Conservation (phyloP, 2,797 vertebrate species). For the Brachyalestes nurse region DNA sequence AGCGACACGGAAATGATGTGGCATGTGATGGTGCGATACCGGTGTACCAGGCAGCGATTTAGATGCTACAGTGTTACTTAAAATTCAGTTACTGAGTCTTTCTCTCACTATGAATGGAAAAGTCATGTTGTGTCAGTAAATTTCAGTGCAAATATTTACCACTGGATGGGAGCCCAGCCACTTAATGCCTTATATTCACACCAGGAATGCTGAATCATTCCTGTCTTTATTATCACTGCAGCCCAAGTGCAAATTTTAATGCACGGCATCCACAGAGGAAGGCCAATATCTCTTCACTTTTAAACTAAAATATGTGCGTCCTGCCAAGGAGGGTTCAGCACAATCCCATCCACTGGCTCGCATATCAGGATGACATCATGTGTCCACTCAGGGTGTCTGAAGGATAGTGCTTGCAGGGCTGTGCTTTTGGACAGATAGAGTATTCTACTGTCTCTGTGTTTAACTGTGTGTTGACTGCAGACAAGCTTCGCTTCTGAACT, state of each 20-base stretch:
- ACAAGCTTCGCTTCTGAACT: background rate
- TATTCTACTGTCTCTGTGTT: conserved; percentile 20
- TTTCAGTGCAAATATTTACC: conserved; percentile 12
- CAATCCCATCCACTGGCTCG: background rate
- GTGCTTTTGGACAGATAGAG: conserved; percentile 11
- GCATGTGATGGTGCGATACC: background rate
- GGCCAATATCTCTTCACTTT: background rate
- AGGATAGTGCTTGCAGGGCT: background rate
- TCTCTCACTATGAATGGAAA: background rate
- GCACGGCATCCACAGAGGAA: background rate
- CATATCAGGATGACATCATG: background rate
- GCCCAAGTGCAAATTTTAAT: background rate
- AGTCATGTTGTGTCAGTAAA: background rate
- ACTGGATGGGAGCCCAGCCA: background rate
- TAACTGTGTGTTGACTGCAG: conserved; percentile 16
- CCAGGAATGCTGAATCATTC: conserved; percentile 6
- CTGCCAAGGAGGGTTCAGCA: background rate
- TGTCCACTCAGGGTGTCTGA: background rate
- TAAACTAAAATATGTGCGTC: background rate
- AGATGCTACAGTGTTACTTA: background rate
- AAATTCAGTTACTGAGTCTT: background rate
- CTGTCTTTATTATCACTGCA: conserved; percentile 8
- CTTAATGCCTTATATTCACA: background rate
- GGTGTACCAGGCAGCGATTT: background rate
- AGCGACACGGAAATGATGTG: background rate